These are phyloP conservation scores for Phocoena phocoena DNA, from an alignment of 2,113 vertebrate genomes.

Conservation along the genomic window DNA sequence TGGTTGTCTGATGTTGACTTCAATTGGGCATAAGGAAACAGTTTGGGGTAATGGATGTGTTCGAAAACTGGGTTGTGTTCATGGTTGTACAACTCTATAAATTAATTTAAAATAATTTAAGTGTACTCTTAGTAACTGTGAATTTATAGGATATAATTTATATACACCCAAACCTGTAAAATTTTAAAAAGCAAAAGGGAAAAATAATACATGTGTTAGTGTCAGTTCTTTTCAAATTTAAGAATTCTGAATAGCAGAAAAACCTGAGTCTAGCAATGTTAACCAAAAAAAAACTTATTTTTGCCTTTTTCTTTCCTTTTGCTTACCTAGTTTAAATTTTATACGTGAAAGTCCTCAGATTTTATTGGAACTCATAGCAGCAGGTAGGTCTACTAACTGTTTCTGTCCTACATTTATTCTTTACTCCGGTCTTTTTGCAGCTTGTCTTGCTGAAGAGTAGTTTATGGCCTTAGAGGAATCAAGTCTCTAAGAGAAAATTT, in stretches of 20 bases:
- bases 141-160: not conserved
- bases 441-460: not conserved
- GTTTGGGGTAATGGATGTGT: not conserved
- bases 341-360: not conserved
- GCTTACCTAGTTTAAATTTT: not conserved
- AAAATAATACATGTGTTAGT: not conserved
- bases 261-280: not conserved
- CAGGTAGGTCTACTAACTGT: not conserved
- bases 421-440: not conserved
- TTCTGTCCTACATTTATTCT: not conserved
- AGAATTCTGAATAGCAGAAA: not conserved
- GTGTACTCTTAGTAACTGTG: not conserved
- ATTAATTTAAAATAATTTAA: not conserved
- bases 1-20: not conserved
- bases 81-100: not conserved
- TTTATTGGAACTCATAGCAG: not conserved
- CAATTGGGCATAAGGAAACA: not conserved
- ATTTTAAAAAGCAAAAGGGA: not conserved
- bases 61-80: not conserved
- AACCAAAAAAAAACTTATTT: not conserved
- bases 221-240: not conserved
- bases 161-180: not conserved
- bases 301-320: not conserved
- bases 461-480: not conserved
- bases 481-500: not conserved